These are phyloP conservation scores for Galerucella calmariensis DNA, from an alignment of 2,888 invertebrate species.

Conservation along the genomic window DNA sequence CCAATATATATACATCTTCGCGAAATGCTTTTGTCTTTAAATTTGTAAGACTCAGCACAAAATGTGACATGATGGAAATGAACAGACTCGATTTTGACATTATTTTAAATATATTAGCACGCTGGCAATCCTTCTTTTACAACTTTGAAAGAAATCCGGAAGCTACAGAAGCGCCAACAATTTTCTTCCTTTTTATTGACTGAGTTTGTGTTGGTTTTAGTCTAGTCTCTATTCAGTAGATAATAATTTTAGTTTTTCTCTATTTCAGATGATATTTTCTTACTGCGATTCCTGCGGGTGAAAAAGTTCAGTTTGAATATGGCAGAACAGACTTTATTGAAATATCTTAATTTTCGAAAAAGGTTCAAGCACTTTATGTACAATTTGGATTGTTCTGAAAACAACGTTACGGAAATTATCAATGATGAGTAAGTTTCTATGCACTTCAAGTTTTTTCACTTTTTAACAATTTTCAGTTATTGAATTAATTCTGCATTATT, in stretches of 20 bases:
- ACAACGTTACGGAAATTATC: slow-evolving; percentile 73
- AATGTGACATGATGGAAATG: too few species aligned
- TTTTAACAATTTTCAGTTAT: neutral
- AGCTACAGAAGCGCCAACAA: neutral
- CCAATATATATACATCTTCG: too few species aligned
- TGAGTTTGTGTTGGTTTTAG: too few species aligned
- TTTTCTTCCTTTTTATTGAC: neutral
- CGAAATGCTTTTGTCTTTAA: too few species aligned
- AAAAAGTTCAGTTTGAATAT: slow-evolving; percentile 84
- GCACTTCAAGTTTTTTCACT: neutral
- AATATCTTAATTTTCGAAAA: slow-evolving; percentile 80
- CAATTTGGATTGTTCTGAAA: slow-evolving; percentile 74
- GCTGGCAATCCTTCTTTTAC: too few species aligned
- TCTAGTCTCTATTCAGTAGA: slow-evolving; percentile 14
- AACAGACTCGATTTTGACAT: too few species aligned
- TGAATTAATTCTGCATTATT: slow-evolving; percentile 5
- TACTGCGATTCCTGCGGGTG: slow-evolving; percentile 79
- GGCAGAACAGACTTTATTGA: slow-evolving; percentile 81
- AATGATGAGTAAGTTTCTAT: slow-evolving; percentile 70
- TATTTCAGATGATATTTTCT: slow-evolving; percentile 75
- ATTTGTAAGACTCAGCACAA: too few species aligned
- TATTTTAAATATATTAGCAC: too few species aligned
- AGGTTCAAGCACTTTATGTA: slow-evolving; percentile 74
- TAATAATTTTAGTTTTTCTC: neutral
- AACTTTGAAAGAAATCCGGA: too few species aligned